Evolutionary conservation across 2,888 invertebrate genomes (phyloP).

Genomic region (Acrocyrtus sp.): DNA sequence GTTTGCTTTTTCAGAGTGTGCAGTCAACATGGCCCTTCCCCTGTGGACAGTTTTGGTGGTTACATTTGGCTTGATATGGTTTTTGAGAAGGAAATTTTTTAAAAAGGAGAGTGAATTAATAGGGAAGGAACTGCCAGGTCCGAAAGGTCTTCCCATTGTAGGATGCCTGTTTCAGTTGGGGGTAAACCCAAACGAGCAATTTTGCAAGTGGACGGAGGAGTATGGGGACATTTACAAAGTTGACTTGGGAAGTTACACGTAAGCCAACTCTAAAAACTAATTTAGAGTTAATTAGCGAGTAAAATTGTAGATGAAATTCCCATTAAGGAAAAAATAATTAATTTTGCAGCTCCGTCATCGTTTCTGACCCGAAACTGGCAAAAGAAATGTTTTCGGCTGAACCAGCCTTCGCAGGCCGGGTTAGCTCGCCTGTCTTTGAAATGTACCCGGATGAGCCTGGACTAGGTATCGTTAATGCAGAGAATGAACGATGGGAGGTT

Average conservation of each 20-base stretch:
- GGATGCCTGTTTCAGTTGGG: slow-evolving; percentile 21
- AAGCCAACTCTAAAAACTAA: background rate
- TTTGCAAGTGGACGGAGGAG: slow-evolving; percentile 16
- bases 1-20: too few species aligned
- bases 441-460: slow-evolving; percentile 19
- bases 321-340: background rate
- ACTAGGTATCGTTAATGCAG: slow-evolving; percentile 30
- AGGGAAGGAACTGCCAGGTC: slow-evolving; percentile 19
- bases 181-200: background rate
- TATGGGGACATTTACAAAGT: slow-evolving; percentile 22
- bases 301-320: background rate
- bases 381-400: slow-evolving; percentile 28
- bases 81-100: background rate
- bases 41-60: background rate
- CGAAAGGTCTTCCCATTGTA: slow-evolving; percentile 11
- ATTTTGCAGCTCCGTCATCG: background rate
- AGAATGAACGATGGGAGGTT: slow-evolving; percentile 33
- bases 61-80: background rate
- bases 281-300: background rate
- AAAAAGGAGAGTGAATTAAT: background rate
- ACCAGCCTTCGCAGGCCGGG: slow-evolving; percentile 13
- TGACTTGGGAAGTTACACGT: slow-evolving; percentile 12
- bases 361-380: slow-evolving; percentile 16
- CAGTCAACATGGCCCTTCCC: background rate
- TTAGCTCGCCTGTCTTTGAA: slow-evolving; percentile 12